phyloP scores from a whole-genome alignment of 2,797 vertebrate species.

The Zonotrichia albicollis region DNA sequence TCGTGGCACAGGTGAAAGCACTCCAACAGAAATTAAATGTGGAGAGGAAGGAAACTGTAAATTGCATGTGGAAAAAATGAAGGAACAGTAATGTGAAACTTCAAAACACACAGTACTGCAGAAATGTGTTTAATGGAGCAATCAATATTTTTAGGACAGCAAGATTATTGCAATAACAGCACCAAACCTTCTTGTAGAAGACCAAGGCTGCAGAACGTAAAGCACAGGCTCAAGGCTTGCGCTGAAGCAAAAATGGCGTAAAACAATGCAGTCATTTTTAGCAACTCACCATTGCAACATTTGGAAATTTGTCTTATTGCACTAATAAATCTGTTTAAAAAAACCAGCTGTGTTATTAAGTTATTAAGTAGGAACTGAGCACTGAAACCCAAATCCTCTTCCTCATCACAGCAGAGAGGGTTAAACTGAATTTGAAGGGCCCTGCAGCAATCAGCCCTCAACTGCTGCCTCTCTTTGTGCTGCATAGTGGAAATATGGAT shows the following conservation, averaged over 20 bases:
- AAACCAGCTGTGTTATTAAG: not conserved
- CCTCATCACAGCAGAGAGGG: not conserved
- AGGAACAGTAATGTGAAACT: not conserved
- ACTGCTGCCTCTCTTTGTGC: conserved; percentile 5
- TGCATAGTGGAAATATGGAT: conserved; percentile 2
- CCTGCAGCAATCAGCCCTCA: not conserved
- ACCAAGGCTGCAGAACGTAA: not conserved
- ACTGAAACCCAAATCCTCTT: not conserved
- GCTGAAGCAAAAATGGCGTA: not conserved
- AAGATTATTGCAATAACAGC: not conserved
- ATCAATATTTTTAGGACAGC: not conserved
- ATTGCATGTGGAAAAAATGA: not conserved
- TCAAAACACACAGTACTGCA: not conserved
- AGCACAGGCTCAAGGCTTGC: not conserved
- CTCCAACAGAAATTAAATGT: not conserved
- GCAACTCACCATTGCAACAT: not conserved
- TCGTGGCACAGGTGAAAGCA: not conserved
- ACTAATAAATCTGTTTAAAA: not conserved
- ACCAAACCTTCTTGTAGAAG: not conserved
- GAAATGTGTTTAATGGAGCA: not conserved
- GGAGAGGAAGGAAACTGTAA: not conserved
- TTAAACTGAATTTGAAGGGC: conserved; percentile 16
- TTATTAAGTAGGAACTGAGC: not conserved
- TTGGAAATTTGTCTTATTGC: not conserved
- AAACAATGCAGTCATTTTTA: not conserved